Conservation (phyloP, 2,888 invertebrate genomes). For the Pyrocoelia pectoralis region DNA sequence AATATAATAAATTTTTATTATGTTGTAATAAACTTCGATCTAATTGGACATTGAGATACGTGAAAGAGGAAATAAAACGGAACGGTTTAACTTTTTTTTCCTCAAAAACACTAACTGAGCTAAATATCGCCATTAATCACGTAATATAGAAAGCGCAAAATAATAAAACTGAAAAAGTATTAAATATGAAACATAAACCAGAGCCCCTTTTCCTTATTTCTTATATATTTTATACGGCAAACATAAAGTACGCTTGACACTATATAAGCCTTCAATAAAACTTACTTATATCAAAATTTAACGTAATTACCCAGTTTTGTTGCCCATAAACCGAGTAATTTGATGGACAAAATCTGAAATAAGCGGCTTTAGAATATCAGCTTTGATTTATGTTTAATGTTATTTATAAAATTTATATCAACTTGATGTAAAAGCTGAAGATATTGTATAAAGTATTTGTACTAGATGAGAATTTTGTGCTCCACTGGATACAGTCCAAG, state of each 20-base stretch:
- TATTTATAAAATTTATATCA: neutral
- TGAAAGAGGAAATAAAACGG: no score
- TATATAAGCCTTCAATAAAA: slow-evolving; percentile 1
- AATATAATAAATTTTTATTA: no score
- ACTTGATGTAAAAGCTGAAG: neutral
- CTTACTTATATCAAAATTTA: slow-evolving; percentile 1
- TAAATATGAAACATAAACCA: neutral
- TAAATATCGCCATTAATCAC: neutral
- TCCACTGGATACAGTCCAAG: slow-evolving; percentile 1
- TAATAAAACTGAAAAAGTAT: slow-evolving; percentile 1
- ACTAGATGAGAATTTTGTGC: no score
- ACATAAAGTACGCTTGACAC: slow-evolving; percentile 1
- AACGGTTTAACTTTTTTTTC: no score
- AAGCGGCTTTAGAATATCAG: neutral
- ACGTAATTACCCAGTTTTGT: neutral
- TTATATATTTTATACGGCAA: neutral
- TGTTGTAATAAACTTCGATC: no score
- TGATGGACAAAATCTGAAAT: neutral
- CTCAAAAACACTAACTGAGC: no score
- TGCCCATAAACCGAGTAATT: neutral
- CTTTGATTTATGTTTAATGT: neutral
- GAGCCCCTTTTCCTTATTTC: neutral
- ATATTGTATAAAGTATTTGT: neutral
- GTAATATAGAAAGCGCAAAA: neutral
- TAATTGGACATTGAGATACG: no score